Evolutionary conservation across 2,888 invertebrate species (phyloP).

Genomic region (Cactoblastis cactorum): DNA sequence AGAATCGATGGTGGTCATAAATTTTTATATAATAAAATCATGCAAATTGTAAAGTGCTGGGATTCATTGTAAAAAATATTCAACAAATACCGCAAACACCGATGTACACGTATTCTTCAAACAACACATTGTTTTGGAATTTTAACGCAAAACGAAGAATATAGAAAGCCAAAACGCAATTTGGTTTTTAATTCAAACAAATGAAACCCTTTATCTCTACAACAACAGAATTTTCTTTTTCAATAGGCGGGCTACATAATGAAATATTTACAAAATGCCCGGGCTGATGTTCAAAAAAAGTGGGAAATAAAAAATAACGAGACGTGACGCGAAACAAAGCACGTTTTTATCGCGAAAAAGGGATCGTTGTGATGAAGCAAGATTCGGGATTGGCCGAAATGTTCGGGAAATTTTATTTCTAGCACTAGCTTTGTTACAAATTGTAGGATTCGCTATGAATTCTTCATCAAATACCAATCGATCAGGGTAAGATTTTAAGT

Average conservation of each 20-base stretch:
- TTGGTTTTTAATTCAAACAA: slow-evolving; percentile 52
- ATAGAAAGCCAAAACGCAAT: slow-evolving; percentile 50
- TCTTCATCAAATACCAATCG: too few relatives aligned
- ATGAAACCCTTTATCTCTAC: slow-evolving; percentile 53
- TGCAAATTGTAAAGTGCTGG: too few relatives aligned
- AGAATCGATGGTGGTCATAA: too few relatives aligned
- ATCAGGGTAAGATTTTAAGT: too few relatives aligned
- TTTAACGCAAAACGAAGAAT: slow-evolving; percentile 41
- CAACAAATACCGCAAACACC: too few relatives aligned
- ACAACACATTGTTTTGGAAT: slow-evolving; percentile 40
- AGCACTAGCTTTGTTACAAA: background rate
- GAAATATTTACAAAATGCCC: slow-evolving; percentile 61
- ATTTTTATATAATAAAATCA: too few relatives aligned
- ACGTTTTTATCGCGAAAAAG: slow-evolving; percentile 63
- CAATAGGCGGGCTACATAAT: slow-evolving; percentile 56
- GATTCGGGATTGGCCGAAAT: slow-evolving; percentile 32
- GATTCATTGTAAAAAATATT: too few relatives aligned
- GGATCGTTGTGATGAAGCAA: slow-evolving; percentile 61
- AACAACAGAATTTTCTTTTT: slow-evolving; percentile 51
- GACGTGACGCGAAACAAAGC: slow-evolving; percentile 69
- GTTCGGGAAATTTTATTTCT: background rate
- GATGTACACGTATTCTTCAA: slow-evolving; percentile 33
- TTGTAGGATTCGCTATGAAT: background rate
- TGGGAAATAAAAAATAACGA: slow-evolving; percentile 61
- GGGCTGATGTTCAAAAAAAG: slow-evolving; percentile 55